Evolutionary conservation across 1,140 invertebrate species (phyloP), one percentile per base, ranked within the genome.

Genomic region (Zeugodacus cucurbitae): DNA sequence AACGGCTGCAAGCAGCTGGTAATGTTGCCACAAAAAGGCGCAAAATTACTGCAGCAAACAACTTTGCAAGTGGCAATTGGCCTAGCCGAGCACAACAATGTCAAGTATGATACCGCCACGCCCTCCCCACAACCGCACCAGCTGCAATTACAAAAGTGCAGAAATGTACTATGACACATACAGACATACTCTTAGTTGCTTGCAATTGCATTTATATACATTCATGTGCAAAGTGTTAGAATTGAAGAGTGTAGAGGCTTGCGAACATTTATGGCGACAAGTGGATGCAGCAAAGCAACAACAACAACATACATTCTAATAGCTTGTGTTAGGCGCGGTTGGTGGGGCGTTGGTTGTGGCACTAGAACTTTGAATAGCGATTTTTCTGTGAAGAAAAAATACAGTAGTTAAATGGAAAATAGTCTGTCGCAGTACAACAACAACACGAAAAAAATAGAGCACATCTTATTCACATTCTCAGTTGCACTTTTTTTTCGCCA

Each of bases 1-100:
- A 62, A n/a, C n/a, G 10, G 41, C 41, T 78, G 26, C 74, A 82
- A 82, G 74, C 41, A 82, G 41, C n/a, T 82, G 11, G 14, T 82
- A 82, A 82, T 82, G 74, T 82, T 82, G 41, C 74, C 74, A 82
- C 74, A 82, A 82, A 82, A 82, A 82, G 74, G 41, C 41, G 44
- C 48, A 82, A 82, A 82, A 48, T 82, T 82, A 82, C 74, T 82
- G 74, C 74, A 82, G 74, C 74, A 82, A 82, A 82, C 74, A 62
- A n/a, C 44, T 82, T 82, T 82, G 11, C 74, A 82, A 82, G 74
- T 82, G 74, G 74, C 74, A 82, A 82, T 82, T 82, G 74, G 58
- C 74, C 74, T n/a, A n/a, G 2, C 70, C 64, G 64, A 70, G 64
- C 32, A 62, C 58, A 62, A 62, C 58, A 62, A 62, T 62, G 58